Base-by-base conservation (phyloP, 1,140 invertebrate genomes). In the Hesperophylax magnus region DNA sequence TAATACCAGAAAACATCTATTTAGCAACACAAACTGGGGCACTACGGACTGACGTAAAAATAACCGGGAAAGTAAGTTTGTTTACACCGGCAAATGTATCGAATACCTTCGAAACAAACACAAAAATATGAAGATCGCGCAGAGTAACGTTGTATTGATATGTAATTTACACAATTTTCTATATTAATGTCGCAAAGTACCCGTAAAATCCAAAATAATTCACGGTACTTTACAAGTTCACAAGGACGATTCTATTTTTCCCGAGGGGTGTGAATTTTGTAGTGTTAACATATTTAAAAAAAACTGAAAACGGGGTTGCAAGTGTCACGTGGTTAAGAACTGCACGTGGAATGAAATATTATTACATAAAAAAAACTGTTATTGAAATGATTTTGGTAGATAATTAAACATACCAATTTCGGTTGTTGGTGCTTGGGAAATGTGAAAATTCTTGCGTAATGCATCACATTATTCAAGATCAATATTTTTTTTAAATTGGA, bases 1-100 rank as follows among this genome's bases (percentile, higher is more conserved):
- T 22, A 34, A 77, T 22, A 31, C n/a, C 8, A 54, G 17, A n/a
- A 22, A 63, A 47, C 60, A 47, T 52, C 20, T 69, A 65, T 65
- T 78, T 61, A 78, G 60, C 60, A 47, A 54, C 22, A 78, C 14
- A 47, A 67, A 53, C 47, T 69, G 47, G 31, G 20, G 54, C 63
- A 22, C 20, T n/a, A 11, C 47, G 53, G 31, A 75, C 78, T 83
- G 81, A 85, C 82, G 79, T 83, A 84, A 81, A 83, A 85, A 82
- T 84, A 78, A 67, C 85, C 87, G 86, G 86, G 85, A 86, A 88
- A 88, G 90, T 90, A 89, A 88, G 88, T 90, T 90, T 90, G 89
- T 90, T 90, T 90, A 90, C 89, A 90, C 89, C 89, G 89, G 89
- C 88, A 86, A n/a, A 72, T 20, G 69, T 15, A 72, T 53, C 8